Conservation (phyloP, 2,113 vertebrate species). For the Sphaerodactylus townsendi region DNA sequence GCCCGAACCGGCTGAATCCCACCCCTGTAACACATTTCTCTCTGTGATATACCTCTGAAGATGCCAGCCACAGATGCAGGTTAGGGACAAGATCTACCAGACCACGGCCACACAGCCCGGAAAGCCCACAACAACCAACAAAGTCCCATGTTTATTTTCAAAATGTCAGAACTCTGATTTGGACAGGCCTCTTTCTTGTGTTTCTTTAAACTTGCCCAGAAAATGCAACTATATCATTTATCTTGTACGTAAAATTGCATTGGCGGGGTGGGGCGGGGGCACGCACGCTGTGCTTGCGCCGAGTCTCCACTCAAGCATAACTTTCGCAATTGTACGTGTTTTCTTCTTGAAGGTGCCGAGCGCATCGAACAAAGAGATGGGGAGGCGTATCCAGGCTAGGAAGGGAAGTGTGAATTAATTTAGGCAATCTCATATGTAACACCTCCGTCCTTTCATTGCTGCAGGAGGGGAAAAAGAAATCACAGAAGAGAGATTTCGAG, state of each 20-base stretch:
- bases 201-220: slow-evolving; percentile 59
- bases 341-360: slow-evolving; percentile 12
- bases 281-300: neutral
- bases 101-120: too few species aligned
- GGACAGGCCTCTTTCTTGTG: too few species aligned
- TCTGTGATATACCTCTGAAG: too few species aligned
- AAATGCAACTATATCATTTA: slow-evolving; percentile 67
- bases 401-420: slow-evolving; percentile 54
- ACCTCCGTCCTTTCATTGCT: slow-evolving; percentile 17
- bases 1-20: too few species aligned
- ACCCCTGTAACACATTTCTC: too few species aligned
- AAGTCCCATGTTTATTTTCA: too few species aligned
- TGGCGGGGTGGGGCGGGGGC: neutral
- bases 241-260: slow-evolving; percentile 25
- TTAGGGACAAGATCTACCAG: too few species aligned
- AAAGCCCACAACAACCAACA: too few species aligned
- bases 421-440: slow-evolving; percentile 46
- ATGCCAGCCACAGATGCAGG: too few species aligned
- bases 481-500: neutral
- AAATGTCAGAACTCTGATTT: too few species aligned
- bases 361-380: neutral
- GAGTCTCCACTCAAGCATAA: slow-evolving; percentile 50
- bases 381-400: neutral
- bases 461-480: slow-evolving; percentile 14
- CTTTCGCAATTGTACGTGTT: slow-evolving; percentile 29